phyloP scores from a whole-genome alignment of 2,888 invertebrate genomes.

The Pomacea canaliculata region DNA sequence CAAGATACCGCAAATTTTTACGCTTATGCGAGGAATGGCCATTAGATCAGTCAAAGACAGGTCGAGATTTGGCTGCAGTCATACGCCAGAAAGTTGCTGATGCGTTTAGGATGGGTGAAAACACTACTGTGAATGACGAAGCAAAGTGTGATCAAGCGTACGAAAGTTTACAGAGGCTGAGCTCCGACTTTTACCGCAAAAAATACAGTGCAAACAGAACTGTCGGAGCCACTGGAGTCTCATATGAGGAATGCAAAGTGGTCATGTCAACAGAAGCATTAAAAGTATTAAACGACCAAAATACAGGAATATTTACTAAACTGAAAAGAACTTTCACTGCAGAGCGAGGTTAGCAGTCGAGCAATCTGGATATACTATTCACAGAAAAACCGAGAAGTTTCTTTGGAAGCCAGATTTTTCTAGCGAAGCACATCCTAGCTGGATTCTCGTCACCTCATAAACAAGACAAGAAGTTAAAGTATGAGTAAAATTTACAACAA shows the following conservation, averaged over 20 bases:
- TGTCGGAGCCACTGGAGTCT: slow-evolving; percentile 21
- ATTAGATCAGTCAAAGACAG: slow-evolving; percentile 25
- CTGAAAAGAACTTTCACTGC: slow-evolving; percentile 22
- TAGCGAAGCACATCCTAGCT: no score
- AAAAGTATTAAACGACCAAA: slow-evolving; percentile 6
- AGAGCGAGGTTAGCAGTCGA: not conserved
- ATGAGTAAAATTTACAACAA: no score
- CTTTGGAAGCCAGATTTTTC: no score
- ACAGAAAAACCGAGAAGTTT: no score
- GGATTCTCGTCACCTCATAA: no score
- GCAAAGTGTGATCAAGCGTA: slow-evolving; percentile 24
- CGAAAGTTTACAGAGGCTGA: slow-evolving; percentile 26
- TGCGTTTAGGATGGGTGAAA: slow-evolving; percentile 33
- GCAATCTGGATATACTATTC: no score
- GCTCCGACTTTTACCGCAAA: slow-evolving; percentile 12
- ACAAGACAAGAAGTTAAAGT: no score
- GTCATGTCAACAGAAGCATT: slow-evolving; percentile 23
- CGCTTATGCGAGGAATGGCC: slow-evolving; percentile 32
- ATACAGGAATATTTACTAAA: slow-evolving; percentile 9
- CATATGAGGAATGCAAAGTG: slow-evolving; percentile 20
- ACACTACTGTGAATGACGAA: slow-evolving; percentile 17
- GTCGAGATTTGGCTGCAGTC: slow-evolving; percentile 26
- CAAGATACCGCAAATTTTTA: slow-evolving; percentile 29
- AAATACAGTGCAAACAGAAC: slow-evolving; percentile 25
- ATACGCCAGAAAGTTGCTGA: slow-evolving; percentile 28